Base-by-base conservation (phyloP, 2,797 vertebrate genomes). In the Hapalemur alaotrensis region DNA sequence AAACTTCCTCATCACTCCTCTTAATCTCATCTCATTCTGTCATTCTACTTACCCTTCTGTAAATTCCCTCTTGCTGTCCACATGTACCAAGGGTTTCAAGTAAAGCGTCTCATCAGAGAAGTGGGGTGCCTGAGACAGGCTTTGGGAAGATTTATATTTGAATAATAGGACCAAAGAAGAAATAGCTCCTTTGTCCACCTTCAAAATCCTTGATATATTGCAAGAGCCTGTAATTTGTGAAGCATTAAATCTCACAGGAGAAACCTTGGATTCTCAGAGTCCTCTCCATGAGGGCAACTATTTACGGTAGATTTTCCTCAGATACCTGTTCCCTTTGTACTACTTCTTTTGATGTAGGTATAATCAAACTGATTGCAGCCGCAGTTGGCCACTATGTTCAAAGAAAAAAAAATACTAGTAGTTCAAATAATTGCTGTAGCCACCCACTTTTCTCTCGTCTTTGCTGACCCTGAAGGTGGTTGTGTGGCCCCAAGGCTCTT, bases 341-440 rank as follows among this genome's bases (percentile, higher is more conserved):
- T 93, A 35, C n/a, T 73, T 65, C 48, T 95, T 96, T 87, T 83
- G 75, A 69, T 65, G 61, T 43, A 90, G 76, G 67, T 87, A 43
- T 65, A 93, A 92, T 91, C 75, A 95, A 89, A 61, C 50, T 97
- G 87, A 96, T 46, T 85, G 86, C 43, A 91, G 67, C 35, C 87
- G 70, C 50, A 79, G 20, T 48, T 54, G 86, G 38, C 76, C 67
- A 85, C 89, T 80, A 20, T 52, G 43, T 70, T 84, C 86, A 79
- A 97, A 90, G 82, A 4, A 30, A 93, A n/a, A 93, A 72, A 25
- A 0, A 18, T 54, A 48, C 65, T 12, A 87, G 43, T 93, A 89
- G 92, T 96, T 96, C 89, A 91, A 96, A 94, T 48, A 43, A 96
- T 94, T 92, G 59, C 79, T 94, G 54, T 89, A 88, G 65, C 22